Percentiles rank a stretch among this genome's conserved stretches.
phyloP scores from a whole-genome alignment of 2,888 invertebrate genomes.

The Andrena trimmerana region DNA sequence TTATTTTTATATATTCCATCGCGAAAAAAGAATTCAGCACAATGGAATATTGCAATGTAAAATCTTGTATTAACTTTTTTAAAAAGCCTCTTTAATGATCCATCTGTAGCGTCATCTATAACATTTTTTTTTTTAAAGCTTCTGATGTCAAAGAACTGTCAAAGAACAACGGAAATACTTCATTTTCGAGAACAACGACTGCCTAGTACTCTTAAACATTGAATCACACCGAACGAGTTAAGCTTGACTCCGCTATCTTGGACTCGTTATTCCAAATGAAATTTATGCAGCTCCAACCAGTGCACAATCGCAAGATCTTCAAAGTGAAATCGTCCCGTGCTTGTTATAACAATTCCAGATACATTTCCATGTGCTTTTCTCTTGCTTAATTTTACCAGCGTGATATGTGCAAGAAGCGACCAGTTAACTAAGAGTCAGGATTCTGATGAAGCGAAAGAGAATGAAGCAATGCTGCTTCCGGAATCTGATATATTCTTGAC shows the following conservation, averaged over 20 bases:
- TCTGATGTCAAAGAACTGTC: too few species aligned
- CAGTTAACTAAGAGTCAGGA: constrained; percentile 21
- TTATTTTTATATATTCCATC: too few species aligned
- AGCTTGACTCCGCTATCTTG: neutral
- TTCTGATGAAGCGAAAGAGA: constrained; percentile 41
- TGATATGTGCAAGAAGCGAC: constrained; percentile 17
- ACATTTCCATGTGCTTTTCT: constrained; percentile 33
- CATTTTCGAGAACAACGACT: too few species aligned
- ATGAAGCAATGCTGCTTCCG: constrained; percentile 52
- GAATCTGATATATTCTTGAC: constrained; percentile 35
- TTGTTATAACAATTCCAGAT: constrained; percentile 42
- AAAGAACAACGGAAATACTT: too few species aligned
- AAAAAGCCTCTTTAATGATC: too few species aligned
- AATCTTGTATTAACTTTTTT: too few species aligned
- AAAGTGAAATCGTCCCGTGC: constrained; percentile 34
- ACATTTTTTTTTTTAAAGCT: too few species aligned
- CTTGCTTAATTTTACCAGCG: constrained; percentile 7
- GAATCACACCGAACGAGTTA: neutral
- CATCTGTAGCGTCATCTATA: too few species aligned
- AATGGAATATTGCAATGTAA: too few species aligned
- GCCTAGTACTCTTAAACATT: too few species aligned
- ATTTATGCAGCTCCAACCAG: neutral
- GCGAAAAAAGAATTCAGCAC: too few species aligned
- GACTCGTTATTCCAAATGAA: neutral
- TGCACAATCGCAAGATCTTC: neutral